A percentile compares a stretch with the other conserved stretches of the same genome.
Evolutionary conservation across 2,888 invertebrate species (phyloP).

Genomic region (Drosophila nigricruria): DNA sequence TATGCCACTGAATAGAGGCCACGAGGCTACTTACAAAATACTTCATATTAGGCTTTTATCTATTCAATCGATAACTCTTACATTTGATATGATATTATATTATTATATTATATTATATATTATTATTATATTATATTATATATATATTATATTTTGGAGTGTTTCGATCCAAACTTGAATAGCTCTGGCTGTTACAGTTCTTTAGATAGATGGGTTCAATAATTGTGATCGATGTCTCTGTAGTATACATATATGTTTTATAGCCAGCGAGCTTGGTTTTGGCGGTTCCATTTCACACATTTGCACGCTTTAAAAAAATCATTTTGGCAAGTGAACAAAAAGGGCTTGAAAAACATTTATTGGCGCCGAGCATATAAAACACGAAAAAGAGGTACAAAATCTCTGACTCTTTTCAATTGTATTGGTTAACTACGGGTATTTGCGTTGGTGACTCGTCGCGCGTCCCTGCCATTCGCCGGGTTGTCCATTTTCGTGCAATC

Average conservation of each 20-base stretch:
- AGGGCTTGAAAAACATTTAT: neutral
- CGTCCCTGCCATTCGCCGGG: constrained; percentile 13
- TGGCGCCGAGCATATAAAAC: constrained; percentile 8
- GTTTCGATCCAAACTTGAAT: neutral
- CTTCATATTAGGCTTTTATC: no score
- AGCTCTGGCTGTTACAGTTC: neutral
- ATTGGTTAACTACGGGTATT: constrained; percentile 43
- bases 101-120: neutral
- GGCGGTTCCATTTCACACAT: neutral
- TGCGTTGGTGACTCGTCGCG: constrained; percentile 33
- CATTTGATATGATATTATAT: neutral
- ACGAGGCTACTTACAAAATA: no score
- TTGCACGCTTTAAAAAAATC: constrained; percentile 3
- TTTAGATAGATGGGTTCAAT: neutral
- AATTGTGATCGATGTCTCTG: neutral
- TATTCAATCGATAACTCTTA: no score
- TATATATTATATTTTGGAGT: no score
- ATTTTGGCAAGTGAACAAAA: neutral
- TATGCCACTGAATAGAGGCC: neutral
- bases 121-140: no score
- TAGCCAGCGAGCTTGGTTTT: neutral
- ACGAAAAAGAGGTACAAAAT: constrained; percentile 9
- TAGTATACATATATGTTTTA: no score
- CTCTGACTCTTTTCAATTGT: constrained; percentile 12
- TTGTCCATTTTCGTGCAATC: constrained; percentile 36